Base-by-base conservation (phyloP, 2,888 invertebrate species). In the Metopia argyrocephala region DNA sequence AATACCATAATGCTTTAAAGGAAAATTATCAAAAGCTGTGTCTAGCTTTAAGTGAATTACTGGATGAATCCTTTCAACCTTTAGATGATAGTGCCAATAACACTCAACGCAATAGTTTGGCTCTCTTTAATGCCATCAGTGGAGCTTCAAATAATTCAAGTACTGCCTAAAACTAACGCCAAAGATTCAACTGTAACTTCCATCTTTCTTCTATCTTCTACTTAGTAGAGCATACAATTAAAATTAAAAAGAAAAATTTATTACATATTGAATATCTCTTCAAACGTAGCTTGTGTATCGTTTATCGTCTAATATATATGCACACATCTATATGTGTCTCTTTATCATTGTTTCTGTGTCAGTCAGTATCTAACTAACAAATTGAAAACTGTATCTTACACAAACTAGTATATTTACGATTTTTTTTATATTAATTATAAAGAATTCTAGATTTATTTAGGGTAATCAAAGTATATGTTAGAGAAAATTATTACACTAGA, bases 1-100 rank as follows among this genome's bases (percentile, higher is more conserved):
- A 97, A 84, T 98, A 98, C 89, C 98, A 98, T 87, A 96, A 96
- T 87, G 96, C 95, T 5, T 91, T 98, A 45, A 94, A 95, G 85
- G 92, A 94, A 54, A 97, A 97, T 91, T 97, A 96, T 91, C 94
- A 94, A 87, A 96, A 97, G 86, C 92, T 98, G 66, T 96, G 96
- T 85, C 93, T 94, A 74, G 94, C 94, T 12, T 91, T 97, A 38
- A 94, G 95, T 56, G 92, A 92, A 45, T 91, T 96, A 83, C 92
- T 96, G 81, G 95, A 95, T 0, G 96, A 96, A 87, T 93, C 95
- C 0, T 91, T 96, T 61, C 90, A 93, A 59, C 89, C 90, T 70
- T 85, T 89, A 57, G 90, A 91, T 61, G 90, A 91, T 23, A 87
- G 88, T 76, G 84, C 85, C 83, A 87, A 86, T 28, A 92, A 92